phyloP scores from a whole-genome alignment of 2,797 vertebrate genomes.

The Pangasius mekongensis region DNA sequence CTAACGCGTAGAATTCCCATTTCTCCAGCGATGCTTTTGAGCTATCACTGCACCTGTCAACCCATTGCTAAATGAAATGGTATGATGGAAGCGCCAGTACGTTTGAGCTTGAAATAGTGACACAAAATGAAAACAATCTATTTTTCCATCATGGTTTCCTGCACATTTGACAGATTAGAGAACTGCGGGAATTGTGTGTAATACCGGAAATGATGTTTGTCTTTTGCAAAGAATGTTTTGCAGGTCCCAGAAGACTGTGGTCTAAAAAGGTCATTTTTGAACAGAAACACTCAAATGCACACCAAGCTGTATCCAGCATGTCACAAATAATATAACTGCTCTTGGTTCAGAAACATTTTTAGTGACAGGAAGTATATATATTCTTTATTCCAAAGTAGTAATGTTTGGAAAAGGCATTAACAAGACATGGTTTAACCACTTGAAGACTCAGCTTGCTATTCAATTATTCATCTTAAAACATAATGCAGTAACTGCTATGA shows the following conservation, averaged over 20 bases:
- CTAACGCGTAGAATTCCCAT: slow-evolving; percentile 14
- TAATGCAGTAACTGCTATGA: background rate
- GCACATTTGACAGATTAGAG: slow-evolving; percentile 26
- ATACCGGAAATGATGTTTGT: slow-evolving; percentile 17
- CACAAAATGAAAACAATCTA: slow-evolving; percentile 25
- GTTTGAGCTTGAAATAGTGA: slow-evolving; percentile 15
- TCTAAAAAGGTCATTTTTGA: background rate
- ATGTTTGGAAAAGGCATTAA: background rate
- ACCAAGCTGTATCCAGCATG: background rate
- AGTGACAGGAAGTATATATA: background rate
- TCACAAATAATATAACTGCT: background rate
- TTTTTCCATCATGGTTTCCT: slow-evolving; percentile 30
- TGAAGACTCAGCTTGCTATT: background rate
- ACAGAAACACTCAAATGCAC: background rate
- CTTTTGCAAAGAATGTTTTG: background rate
- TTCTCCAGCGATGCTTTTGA: background rate
- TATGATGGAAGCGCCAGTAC: background rate
- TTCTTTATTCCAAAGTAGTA: background rate
- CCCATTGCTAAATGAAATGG: slow-evolving; percentile 11
- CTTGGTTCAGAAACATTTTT: background rate
- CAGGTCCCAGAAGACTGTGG: background rate
- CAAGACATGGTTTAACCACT: background rate
- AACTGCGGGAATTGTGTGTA: background rate
- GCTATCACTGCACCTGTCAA: slow-evolving; percentile 22
- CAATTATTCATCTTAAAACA: background rate